These are phyloP conservation scores for Drosophila baimaii DNA, from an alignment of 1,140 invertebrate genomes.

Conservation along the genomic window DNA sequence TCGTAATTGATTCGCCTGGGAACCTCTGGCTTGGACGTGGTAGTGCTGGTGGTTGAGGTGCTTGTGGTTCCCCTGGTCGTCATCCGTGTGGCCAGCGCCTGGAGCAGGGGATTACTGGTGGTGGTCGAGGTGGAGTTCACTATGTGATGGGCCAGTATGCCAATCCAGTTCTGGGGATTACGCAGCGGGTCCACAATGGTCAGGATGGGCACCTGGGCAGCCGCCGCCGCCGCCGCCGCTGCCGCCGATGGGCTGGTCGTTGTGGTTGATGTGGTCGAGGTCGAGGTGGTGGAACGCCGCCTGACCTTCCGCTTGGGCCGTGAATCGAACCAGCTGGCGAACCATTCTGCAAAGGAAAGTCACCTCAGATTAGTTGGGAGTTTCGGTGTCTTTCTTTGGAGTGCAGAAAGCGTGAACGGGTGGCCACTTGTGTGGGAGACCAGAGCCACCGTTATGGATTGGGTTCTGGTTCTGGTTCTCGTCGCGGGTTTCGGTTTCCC, in stretches of 20 bases:
- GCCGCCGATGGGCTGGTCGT: constrained; percentile 59
- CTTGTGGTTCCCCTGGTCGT: constrained; percentile 40
- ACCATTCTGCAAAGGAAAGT: constrained; percentile 68
- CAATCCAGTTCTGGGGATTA: constrained; percentile 83
- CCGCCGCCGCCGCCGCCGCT: constrained; percentile 50
- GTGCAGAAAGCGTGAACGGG: constrained; percentile 46
- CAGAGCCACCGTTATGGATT: constrained; percentile 20
- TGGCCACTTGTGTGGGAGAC: constrained; percentile 3
- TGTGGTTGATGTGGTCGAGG: constrained; percentile 65
- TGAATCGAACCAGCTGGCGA: constrained; percentile 76
- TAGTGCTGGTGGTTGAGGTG: constrained; percentile 19
- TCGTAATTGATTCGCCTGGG: constrained; percentile 68
- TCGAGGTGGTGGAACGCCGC: constrained; percentile 66
- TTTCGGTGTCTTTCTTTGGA: neutral
- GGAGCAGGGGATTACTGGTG: constrained; percentile 64
- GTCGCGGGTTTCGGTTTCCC: constrained; percentile 3
- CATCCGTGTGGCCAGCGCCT: constrained; percentile 53
- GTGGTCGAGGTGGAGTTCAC: constrained; percentile 68
- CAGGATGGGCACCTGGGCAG: constrained; percentile 74
- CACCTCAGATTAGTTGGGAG: neutral
- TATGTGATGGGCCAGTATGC: constrained; percentile 81
- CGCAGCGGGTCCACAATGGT: constrained; percentile 78
- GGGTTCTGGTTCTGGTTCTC: constrained; percentile 15
- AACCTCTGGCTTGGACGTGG: constrained; percentile 34
- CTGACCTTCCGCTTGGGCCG: constrained; percentile 65